phyloP scores from a whole-genome alignment of 2,113 vertebrate genomes.

The Smithornis capensis region DNA sequence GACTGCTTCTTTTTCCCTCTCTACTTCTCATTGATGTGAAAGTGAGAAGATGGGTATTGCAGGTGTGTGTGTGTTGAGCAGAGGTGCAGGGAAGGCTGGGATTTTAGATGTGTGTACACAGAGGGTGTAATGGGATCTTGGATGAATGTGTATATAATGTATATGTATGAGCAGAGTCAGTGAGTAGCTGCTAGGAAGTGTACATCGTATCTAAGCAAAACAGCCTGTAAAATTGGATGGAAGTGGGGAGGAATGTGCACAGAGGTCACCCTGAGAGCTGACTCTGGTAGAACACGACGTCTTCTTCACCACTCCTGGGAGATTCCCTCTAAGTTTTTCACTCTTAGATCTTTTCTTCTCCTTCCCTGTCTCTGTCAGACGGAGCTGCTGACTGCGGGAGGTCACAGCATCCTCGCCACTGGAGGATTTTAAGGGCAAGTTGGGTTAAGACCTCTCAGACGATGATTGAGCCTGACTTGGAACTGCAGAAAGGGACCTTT shows the following conservation, averaged over 20 bases:
- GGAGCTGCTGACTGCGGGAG: background rate
- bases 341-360: background rate
- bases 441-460: background rate
- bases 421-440: background rate
- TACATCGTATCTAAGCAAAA: background rate
- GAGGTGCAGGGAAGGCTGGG: background rate
- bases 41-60: background rate
- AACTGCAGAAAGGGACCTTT: background rate
- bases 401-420: background rate
- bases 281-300: background rate
- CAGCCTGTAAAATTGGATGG: background rate
- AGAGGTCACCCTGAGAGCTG: background rate
- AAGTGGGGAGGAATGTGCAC: rapidly evolving
- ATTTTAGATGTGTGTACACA: background rate
- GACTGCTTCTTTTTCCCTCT: background rate
- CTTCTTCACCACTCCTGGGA: background rate
- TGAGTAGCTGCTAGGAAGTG: background rate
- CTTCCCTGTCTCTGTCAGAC: background rate
- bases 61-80: background rate
- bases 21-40: background rate
- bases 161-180: background rate
- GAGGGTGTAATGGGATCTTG: background rate
- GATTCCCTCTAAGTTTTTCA: background rate
- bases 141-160: background rate
- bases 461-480: background rate